Base-by-base conservation (phyloP, 2,888 invertebrate species). In the Linyphia triangularis region DNA sequence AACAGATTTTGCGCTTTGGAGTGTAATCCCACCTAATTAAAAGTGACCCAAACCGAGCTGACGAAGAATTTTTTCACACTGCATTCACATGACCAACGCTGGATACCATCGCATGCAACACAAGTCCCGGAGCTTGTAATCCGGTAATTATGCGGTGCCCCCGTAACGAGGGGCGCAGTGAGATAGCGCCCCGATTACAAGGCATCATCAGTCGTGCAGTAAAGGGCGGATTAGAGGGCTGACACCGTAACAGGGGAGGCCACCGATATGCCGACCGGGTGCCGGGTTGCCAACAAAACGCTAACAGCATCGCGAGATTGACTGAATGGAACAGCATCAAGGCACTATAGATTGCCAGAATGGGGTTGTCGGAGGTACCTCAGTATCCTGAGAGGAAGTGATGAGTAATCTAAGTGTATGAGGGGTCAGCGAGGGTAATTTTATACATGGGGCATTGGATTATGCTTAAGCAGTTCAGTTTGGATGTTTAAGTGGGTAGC, bases 121-220 rank as follows among this genome's bases (percentile, higher is more conserved):
- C n/a, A n/a, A n/a, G n/a, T n/a, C n/a, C n/a, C n/a, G n/a, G n/a
- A n/a, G 57, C 57, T 67, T 84, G 73, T 84, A 75, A 75, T 75
- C 75, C 75, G 75, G 67, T 84, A 84, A 84, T 84, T 84, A 84
- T 75, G 67, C 75, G 28, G 67, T 65, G 33, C 7, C 65, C 65
- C 30, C 57, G 65, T 82, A 84, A 84, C 75, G 57, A 84, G 75
- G 24, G 67, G 51, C 51, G 51, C 1, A 40, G 30, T 16, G 67
- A 84, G 75, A 84, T 75, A 75, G 65, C 59, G 57, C 30, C 65
- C 37, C 84, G 84, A 77, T 84, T 84, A 84, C 75, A 70, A 65
- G 73, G 84, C 75, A 84, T 84, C 84, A 84, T 84, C 84, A 84
- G 84, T 84, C 57, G 84, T 30, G 84, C 84, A 84, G 75, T 84